Base-by-base conservation (phyloP, 2,113 vertebrate species). In the Albula glossodonta region DNA sequence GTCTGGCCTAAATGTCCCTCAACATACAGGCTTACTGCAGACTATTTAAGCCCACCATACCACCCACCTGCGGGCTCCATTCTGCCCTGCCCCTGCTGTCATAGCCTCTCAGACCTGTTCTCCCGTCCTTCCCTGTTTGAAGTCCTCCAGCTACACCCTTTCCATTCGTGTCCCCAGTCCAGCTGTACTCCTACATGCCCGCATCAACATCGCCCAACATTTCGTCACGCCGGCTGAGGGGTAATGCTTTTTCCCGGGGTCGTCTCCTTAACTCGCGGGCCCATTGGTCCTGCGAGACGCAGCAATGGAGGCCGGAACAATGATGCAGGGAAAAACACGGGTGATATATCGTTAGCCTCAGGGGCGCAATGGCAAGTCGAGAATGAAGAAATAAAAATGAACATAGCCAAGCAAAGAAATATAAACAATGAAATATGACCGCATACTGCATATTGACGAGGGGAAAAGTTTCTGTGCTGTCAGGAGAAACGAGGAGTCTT, bases 321-420 rank as follows among this genome's bases (percentile, higher is more conserved):
- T 53, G 49, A 56, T 19, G 1, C 5, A 17, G 12, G 13, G 31
- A 56, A 57, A 51, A 51, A 25, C 78, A 25, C 84, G 12, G 52
- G 15, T 84, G 84, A 81, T 85, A 80, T 81, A 81, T 81, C 22
- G 84, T 60, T 60, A 80, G 78, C 84, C 78, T 85, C 84, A 80
- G 84, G 84, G 78, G 74, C 9, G 41, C 79, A 22, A 80, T 60
- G 52, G 84, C 7, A 79, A 79, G 77, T 79, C 22, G 53, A 80
- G 84, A 85, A 49, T 51, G 31, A 41, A 80, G 84, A 78, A 84
- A 51, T n/a, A 81, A 74, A 77, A 52, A 85, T 51, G 49, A 51
- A 56, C 41, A 80, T 63, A 85, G 80, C 78, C 80, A 81, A 80
- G 3, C 41, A 70, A 85, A 85, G 84, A 51, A 85, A 81, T 22